Evolutionary conservation across 2,888 invertebrate species (phyloP).

Genomic region (Dasypogon diadema): DNA sequence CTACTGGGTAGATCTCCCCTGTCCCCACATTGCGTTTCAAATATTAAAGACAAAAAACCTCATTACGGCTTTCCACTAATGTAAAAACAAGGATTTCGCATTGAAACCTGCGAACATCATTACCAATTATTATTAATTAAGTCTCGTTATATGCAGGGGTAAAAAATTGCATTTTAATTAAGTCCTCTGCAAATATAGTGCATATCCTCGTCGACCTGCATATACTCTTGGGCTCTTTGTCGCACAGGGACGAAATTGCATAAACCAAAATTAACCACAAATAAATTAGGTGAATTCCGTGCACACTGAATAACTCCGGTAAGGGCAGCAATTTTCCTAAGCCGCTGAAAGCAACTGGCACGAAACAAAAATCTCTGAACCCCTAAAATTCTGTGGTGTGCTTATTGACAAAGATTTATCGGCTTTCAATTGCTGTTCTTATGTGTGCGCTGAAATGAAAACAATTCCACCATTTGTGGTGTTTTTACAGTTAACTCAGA

Average conservation of each 20-base stretch:
- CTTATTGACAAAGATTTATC: constrained; percentile 55
- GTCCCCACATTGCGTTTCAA: no score
- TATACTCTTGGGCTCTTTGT: no score
- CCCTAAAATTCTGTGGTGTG: constrained; percentile 42
- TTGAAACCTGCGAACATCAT: no score
- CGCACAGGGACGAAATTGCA: neutral
- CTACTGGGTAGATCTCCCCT: no score
- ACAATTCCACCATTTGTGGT: constrained; percentile 10
- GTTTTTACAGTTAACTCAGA: constrained; percentile 7
- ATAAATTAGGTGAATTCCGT: constrained; percentile 16
- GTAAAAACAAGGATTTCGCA: no score
- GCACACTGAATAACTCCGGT: neutral
- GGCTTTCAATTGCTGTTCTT: constrained; percentile 52
- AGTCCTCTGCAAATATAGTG: no score
- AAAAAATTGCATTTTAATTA: no score
- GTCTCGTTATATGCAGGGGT: no score
- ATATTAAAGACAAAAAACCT: no score
- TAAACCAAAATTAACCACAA: neutral
- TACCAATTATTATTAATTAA: no score
- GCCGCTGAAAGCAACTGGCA: neutral
- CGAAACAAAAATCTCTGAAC: neutral
- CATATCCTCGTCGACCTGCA: no score
- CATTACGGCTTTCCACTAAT: no score
- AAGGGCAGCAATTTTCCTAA: neutral
- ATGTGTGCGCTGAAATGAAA: constrained; percentile 39